Conservation (phyloP, 2,113 vertebrate species). For the Chrysochloris asiatica region DNA sequence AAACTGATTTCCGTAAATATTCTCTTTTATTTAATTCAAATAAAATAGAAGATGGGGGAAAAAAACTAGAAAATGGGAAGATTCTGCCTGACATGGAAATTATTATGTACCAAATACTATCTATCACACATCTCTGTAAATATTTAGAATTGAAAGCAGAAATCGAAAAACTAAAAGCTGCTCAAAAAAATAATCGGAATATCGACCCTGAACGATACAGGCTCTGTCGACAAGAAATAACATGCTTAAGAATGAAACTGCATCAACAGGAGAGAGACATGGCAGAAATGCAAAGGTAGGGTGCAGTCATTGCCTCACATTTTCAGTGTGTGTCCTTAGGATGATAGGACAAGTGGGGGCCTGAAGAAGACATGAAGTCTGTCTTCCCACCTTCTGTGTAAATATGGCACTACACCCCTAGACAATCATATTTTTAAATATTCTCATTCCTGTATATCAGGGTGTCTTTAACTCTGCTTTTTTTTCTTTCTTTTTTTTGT, state of each 20-base stretch:
- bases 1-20: not conserved
- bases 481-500: not conserved
- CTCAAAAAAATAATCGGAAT: constrained; percentile 89
- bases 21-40: not conserved
- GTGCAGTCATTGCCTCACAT: not conserved
- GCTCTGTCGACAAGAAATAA: constrained; percentile 92
- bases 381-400: not conserved
- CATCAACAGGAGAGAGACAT: constrained; percentile 93
- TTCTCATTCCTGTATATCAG: not conserved
- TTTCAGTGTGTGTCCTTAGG: not conserved
- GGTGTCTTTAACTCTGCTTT: not conserved
- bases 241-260: constrained; percentile 87
- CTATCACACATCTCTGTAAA: not conserved
- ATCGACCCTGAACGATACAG: constrained; percentile 90
- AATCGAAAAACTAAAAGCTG: constrained; percentile 94
- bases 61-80: not conserved
- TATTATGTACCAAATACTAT: not conserved
- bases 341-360: not conserved
- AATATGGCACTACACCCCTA: not conserved
- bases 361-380: not conserved
- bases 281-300: constrained; percentile 92
- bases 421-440: not conserved
- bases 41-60: not conserved
- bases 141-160: constrained; percentile 94
- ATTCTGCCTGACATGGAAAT: not conserved